Base-by-base conservation (phyloP, 1,140 invertebrate species). In the Macrotrachela quadricornifera region DNA sequence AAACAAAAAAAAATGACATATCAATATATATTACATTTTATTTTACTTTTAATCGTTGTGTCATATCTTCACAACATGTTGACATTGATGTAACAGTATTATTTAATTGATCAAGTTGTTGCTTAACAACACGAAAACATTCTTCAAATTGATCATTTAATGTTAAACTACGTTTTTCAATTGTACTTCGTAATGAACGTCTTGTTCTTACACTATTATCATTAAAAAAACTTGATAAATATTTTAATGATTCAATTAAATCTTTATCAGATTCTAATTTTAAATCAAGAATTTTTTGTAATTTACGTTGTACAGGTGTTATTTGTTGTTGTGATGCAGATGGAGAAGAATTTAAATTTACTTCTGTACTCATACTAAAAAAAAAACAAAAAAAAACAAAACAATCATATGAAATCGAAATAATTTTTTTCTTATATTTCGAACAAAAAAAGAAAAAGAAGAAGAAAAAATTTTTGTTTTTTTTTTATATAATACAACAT, bases 51-150 rank as follows among this genome's bases (percentile, higher is more conserved):
- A 92, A 71, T 64, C 81, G 76, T 37, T 72, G 74, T 8, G 81
- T 82, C 84, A 92, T 92, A 57, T 81, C 80, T 58, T 81, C 76
- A 48, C 90, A 82, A 54, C 81, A 80, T 41, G 75, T 73, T 69
- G 81, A 81, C 77, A 94, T 83, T 4, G 77, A 76, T 51, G 74
- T 71, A 41, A 92, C 76, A 66, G 88, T 82, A 56, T 75, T 66
- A 60, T 86, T 80, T 49, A 94, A 76, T 51, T 72, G 67, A 65
- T 90, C 83, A 30, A 92, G 73, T 56, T 69, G 65, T 70, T 72
- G 80, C 81, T 90, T 91, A 0, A 92, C 82, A 64, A 82, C 77
- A 55, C 77, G 76, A 60, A 91, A 90, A 10, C 83, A 78, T 17
- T 71, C 66, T 10, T 92, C 66, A 66, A 92, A 88, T 58, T 84